Base-by-base conservation (phyloP, 1,140 invertebrate genomes). In the Zeugodacus cucurbitae region DNA sequence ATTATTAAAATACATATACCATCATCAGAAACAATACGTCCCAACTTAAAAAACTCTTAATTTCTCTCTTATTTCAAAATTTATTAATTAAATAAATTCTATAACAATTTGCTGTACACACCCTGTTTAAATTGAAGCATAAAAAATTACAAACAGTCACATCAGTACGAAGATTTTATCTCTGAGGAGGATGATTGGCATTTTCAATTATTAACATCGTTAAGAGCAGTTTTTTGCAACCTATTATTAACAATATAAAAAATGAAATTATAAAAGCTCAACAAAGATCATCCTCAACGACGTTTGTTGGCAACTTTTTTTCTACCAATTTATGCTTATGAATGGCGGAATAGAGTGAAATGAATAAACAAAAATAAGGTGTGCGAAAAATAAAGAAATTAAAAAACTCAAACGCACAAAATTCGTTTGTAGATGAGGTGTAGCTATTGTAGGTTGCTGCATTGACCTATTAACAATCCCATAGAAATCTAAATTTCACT, bases 181-280 rank as follows among this genome's bases (percentile, higher is more conserved):
- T n/a, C n/a, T n/a, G n/a, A n/a, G n/a, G n/a, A n/a, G n/a, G 34
- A 74, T 74, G 70, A 44, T 74, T 74, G 70, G 37, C 37, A 74
- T 44, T 74, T 74, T 74, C 3, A 74, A 37, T 74, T 74, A 74
- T 37, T 74, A 74, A 37, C 14, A 14, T n/a, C 6, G 17, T 74
- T 6, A 7, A 8, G 59, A 26, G 5, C n/a, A n/a, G n/a, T 6
- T 22, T 62, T n/a, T 26, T 41, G 37, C 37, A 54, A 54, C 48
- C 11, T 54, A 17, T 4, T 54, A 54, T 54, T 54, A 4, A 17
- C 11, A 17, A 20, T n/a, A 62, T 62, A 62, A 59, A 59, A 59
- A 59, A 59, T 1, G 20, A 1, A 59, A 22, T 3, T 20, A 59
- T 6, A 59, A n/a, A 54, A 54, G 48, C 48, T 59, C 7, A 59